Percentiles rank a stretch among this genome's conserved stretches.
Conservation (phyloP, 37 sponge, comb jelly and placozoan genomes). For the Crambe crambe region DNA sequence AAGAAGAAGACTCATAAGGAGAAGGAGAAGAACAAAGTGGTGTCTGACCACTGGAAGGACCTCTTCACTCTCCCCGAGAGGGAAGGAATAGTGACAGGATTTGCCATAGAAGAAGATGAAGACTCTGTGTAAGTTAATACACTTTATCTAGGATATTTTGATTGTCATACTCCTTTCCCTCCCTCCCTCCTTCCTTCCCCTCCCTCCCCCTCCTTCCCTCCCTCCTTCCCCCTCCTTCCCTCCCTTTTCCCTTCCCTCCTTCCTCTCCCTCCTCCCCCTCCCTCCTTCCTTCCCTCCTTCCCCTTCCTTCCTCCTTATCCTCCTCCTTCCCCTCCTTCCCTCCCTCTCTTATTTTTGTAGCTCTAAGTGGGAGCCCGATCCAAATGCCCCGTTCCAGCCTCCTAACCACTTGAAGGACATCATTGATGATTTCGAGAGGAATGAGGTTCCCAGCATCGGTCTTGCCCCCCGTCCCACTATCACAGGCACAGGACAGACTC, state of each 20-base stretch:
- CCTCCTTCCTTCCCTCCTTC: too few species aligned
- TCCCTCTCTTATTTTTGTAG: neutral
- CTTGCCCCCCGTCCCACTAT: slow-evolving; percentile 6
- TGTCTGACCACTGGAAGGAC: neutral
- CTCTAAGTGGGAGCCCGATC: slow-evolving; percentile 21
- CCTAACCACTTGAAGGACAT: slow-evolving; percentile 21
- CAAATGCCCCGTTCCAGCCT: slow-evolving; percentile 33
- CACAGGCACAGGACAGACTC: neutral
- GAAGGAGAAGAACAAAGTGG: neutral
- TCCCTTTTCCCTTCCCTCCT: too few species aligned
- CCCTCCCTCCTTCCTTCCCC: neutral
- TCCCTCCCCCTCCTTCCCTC: neutral
- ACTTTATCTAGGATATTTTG: too few species aligned
- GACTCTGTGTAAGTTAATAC: neutral
- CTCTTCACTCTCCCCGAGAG: slow-evolving; percentile 42
- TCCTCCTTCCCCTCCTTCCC: neutral
- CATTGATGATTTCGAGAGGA: slow-evolving; percentile 37
- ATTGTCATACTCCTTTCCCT: too few species aligned
- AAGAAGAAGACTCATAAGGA: neutral
- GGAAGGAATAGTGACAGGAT: neutral
- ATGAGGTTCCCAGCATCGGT: slow-evolving; percentile 33
- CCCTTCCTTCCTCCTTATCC: too few species aligned
- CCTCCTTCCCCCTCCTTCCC: too few species aligned
- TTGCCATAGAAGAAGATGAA: neutral
- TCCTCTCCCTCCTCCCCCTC: too few species aligned